Evolutionary conservation across 2,888 invertebrate genomes (phyloP).

Genomic region (Aphodius sticticus): DNA sequence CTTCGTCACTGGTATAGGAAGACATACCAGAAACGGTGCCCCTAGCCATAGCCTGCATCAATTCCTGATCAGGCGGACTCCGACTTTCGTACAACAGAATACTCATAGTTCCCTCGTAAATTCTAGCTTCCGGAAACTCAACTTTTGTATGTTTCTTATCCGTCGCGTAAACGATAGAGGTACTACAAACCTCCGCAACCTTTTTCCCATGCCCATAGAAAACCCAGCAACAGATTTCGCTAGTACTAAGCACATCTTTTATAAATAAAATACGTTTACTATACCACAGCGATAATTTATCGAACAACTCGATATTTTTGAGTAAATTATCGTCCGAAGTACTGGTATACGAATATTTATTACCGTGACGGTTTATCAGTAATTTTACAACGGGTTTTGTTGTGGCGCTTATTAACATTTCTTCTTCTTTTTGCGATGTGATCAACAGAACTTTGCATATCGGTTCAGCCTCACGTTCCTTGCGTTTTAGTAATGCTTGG

Average conservation of each 20-base stretch:
- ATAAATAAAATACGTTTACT: constrained; percentile 95
- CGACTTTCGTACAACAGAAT: constrained; percentile 93
- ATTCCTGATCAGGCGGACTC: constrained; percentile 92
- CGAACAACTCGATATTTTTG: constrained; percentile 97
- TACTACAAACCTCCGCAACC: constrained; percentile 97
- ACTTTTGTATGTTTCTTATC: constrained; percentile 99
- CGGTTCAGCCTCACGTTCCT: constrained; percentile 85
- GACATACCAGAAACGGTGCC: constrained; percentile 81
- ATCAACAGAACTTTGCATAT: constrained; percentile 92
- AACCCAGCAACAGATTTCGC: constrained; percentile 99
- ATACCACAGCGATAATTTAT: constrained; percentile 94
- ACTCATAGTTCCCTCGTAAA: constrained; percentile 97
- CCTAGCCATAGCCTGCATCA: constrained; percentile 92
- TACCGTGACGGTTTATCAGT: constrained; percentile 96
- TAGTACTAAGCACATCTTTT: constrained; percentile 97
- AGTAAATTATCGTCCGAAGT: constrained; percentile 98
- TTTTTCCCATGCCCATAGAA: constrained; percentile 99
- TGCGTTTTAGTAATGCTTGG: constrained; percentile 78
- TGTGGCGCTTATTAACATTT: constrained; percentile 83
- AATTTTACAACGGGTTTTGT: constrained; percentile 95
- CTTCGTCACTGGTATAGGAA: constrained; percentile 88
- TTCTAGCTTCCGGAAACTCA: constrained; percentile 98
- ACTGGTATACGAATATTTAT: constrained; percentile 98
- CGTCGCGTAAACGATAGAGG: constrained; percentile 98
- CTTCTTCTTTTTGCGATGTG: constrained; percentile 90